Base-by-base conservation (phyloP, 1,140 invertebrate species). In the Ruditapes philippinarum region DNA sequence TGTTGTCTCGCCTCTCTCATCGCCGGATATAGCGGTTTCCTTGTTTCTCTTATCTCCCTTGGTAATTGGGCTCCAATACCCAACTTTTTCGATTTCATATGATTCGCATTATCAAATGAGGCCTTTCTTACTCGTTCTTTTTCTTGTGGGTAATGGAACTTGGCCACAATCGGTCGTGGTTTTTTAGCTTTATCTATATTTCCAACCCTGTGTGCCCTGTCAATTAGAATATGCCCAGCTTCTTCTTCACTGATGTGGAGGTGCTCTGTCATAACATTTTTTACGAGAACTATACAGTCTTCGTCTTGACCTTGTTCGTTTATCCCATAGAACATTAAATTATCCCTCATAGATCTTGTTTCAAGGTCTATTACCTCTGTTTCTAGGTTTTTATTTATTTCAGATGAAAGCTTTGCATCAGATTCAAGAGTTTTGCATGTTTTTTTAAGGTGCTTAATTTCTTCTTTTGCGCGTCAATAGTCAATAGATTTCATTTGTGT, bases 101-200 rank as follows among this genome's bases (percentile, higher is more conserved):
- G 12, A 11, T 33, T 11, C 70, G 22, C 4, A n/a, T 14, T 12
- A 31, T 74, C 28, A 40, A 19, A 36, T 36, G 70, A 33, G 9
- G 9, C 14, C 28, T 74, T 9, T 36, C 70, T 74, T 9, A 74
- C 70, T 36, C 22, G 14, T 74, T 74, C 70, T 74, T 33, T 33
- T 14, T 33, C 19, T 12, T 74, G 5, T 22, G 22, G 38, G 12
- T 74, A 33, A n/a, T 40, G 19, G 31, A 74, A 74, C 33, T 40
- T 74, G 38, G 38, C 70, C 22, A 40, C 33, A 11, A 74, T 40
- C 36, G 70, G 70, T 12, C 70, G 31, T n/a, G 70, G 70, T 74
- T 12, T 7, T 33, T 74, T 74, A n/a, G 60, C 7, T n/a, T n/a
- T 36, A 33, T 14, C 9, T 74, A 11, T 36, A 4, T 36, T 5